Percentiles rank a stretch among this genome's conserved stretches.
phyloP scores from a whole-genome alignment of 2,797 vertebrate genomes.

The Garrulus glandarius region DNA sequence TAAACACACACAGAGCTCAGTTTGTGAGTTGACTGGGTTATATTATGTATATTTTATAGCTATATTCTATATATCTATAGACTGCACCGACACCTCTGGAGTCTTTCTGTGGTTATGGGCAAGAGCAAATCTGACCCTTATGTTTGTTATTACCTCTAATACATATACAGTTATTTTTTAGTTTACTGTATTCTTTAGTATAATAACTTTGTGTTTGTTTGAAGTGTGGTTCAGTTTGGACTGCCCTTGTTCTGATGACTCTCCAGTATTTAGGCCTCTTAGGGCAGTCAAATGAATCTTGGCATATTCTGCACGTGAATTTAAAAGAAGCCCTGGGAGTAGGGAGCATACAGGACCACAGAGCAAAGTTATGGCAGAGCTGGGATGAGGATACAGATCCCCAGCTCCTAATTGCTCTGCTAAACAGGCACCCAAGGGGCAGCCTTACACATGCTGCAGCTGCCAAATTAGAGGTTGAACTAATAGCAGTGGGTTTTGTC shows the following conservation, averaged over 20 bases:
- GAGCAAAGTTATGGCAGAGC: not conserved
- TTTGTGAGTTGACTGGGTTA: not conserved
- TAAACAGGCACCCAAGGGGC: not conserved
- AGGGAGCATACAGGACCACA: not conserved
- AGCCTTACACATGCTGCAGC: not conserved
- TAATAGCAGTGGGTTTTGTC: not conserved
- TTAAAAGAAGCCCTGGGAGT: not conserved
- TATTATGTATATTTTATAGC: not conserved
- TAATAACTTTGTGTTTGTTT: not conserved
- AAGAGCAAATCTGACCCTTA: not conserved
- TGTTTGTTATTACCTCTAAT: not conserved
- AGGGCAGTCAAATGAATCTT: not conserved
- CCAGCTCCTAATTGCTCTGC: not conserved
- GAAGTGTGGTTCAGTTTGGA: not conserved
- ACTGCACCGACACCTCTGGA: not conserved
- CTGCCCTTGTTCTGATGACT: not conserved
- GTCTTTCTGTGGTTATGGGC: not conserved
- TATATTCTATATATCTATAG: not conserved
- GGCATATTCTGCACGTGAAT: not conserved
- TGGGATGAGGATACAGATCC: not conserved
- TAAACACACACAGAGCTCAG: not conserved
- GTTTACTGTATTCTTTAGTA: not conserved
- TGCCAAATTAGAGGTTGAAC: constrained; percentile 18
- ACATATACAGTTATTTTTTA: not conserved
- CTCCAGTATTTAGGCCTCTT: not conserved